phyloP scores from a whole-genome alignment of 2,113 vertebrate genomes.

The Thamnophis sirtalis region DNA sequence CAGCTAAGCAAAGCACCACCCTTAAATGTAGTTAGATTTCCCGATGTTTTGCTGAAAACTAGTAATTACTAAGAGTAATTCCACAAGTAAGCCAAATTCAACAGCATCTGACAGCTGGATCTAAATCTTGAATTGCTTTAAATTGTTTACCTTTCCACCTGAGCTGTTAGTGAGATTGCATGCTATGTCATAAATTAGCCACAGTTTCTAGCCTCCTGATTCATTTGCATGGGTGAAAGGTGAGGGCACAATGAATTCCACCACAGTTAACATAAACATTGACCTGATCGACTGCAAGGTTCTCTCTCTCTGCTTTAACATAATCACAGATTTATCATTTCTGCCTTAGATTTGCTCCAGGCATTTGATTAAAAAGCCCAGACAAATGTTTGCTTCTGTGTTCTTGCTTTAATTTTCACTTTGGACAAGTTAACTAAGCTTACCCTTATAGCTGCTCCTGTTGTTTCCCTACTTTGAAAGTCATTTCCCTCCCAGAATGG shows the following conservation, averaged over 20 bases:
- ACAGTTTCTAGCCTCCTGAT: constrained; percentile 37
- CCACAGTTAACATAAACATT: constrained; percentile 56
- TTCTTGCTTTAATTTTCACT: constrained; percentile 61
- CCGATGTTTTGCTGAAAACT: neutral
- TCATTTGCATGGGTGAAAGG: constrained; percentile 57
- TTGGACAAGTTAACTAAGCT: constrained; percentile 43
- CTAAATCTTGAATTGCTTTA: constrained; percentile 26
- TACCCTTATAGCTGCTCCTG: constrained; percentile 35
- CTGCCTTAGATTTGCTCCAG: constrained; percentile 47
- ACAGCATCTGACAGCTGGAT: neutral
- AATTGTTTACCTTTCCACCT: constrained; percentile 26
- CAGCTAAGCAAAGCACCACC: neutral
- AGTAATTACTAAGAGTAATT: constrained; percentile 24
- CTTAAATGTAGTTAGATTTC: neutral
- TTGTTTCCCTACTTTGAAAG: constrained; percentile 48
- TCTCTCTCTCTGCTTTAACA: constrained; percentile 30
- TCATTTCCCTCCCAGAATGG: constrained; percentile 59
- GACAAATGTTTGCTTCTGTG: constrained; percentile 53
- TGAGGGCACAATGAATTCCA: constrained; percentile 53
- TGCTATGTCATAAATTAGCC: constrained; percentile 51
- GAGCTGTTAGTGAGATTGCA: constrained; percentile 21
- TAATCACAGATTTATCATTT: constrained; percentile 49
- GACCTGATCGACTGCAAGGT: constrained; percentile 39
- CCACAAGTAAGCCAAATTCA: constrained; percentile 5
- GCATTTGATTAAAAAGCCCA: constrained; percentile 58